A percentile compares a stretch with the other conserved stretches of the same genome.
Conservation (phyloP, 2,888 invertebrate species). For the Operophtera brumata region DNA sequence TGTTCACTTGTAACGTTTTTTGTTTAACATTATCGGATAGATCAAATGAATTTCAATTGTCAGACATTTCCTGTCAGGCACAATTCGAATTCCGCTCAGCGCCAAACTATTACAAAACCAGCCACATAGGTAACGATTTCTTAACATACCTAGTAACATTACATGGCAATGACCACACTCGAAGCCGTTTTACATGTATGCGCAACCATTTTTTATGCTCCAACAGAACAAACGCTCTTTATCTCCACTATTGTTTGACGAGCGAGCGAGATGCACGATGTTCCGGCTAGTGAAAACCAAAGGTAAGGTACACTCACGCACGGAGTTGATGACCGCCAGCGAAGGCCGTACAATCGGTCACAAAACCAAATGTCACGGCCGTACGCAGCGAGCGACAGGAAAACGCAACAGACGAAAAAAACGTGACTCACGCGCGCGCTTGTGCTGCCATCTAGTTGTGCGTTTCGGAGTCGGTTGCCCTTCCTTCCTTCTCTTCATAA, state of each 20-base stretch:
- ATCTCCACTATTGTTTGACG: slow-evolving; percentile 43
- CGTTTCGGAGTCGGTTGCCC: not conserved
- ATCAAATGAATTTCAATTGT: slow-evolving; percentile 44
- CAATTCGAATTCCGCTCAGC: slow-evolving; percentile 43
- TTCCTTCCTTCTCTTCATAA: no score
- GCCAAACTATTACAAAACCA: slow-evolving; percentile 16
- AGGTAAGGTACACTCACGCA: slow-evolving; percentile 61
- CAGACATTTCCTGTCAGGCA: slow-evolving; percentile 41
- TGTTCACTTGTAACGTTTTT: slow-evolving; percentile 28
- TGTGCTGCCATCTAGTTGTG: slow-evolving; percentile 43
- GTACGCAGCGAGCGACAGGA: slow-evolving; percentile 60
- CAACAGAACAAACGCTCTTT: slow-evolving; percentile 44
- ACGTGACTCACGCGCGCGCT: slow-evolving; percentile 60
- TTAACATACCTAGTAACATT: slow-evolving; percentile 36
- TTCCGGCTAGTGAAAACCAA: slow-evolving; percentile 55
- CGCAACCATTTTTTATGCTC: slow-evolving; percentile 36
- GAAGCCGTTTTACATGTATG: slow-evolving; percentile 42
- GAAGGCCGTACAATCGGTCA: slow-evolving; percentile 80
- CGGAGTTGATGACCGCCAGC: slow-evolving; percentile 76
- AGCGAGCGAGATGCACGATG: slow-evolving; percentile 45
- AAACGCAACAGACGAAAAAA: slow-evolving; percentile 73
- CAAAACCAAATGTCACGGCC: slow-evolving; percentile 77
- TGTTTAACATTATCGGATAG: slow-evolving; percentile 30
- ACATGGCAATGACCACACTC: slow-evolving; percentile 43
- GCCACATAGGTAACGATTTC: slow-evolving; percentile 35